Evolutionary conservation across 2,888 invertebrate genomes (phyloP).

Genomic region (Netelia virgata): DNA sequence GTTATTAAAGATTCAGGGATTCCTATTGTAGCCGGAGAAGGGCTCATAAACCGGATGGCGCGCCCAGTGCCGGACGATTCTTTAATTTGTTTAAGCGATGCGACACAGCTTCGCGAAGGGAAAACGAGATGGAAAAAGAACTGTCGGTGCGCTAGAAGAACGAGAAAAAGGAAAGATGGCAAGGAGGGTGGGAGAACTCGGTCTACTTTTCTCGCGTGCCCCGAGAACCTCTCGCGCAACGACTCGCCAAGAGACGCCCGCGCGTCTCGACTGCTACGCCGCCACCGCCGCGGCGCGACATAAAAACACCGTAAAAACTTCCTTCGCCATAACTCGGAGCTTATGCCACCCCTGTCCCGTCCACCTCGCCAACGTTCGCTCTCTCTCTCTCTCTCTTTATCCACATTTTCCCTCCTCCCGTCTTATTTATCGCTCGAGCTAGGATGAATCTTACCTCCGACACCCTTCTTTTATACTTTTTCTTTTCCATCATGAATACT

Average conservation of each 20-base stretch:
- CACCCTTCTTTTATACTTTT: conserved; percentile 34
- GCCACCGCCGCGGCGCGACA: conserved; percentile 73
- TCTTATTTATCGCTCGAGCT: conserved; percentile 57
- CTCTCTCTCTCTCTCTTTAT: conserved; percentile 40
- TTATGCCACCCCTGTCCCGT: conserved; percentile 68
- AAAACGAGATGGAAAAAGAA: conserved; percentile 24
- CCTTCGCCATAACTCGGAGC: conserved; percentile 79
- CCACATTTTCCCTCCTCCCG: conserved; percentile 31
- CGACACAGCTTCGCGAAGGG: conserved; percentile 62
- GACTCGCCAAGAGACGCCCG: conserved; percentile 60
- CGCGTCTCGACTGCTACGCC: conserved; percentile 63
- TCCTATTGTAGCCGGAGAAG: conserved; percentile 72
- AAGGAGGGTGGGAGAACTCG: conserved; percentile 56
- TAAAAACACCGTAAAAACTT: conserved; percentile 84
- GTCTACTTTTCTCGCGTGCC: conserved; percentile 62
- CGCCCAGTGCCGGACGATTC: conserved; percentile 78
- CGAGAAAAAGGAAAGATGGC: conserved; percentile 63
- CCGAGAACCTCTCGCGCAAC: conserved; percentile 60
- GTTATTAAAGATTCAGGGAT: conserved; percentile 79
- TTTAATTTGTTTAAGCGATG: conserved; percentile 84
- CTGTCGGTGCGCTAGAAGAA: conserved; percentile 26
- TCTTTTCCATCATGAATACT: conserved; percentile 31
- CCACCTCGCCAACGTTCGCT: conserved; percentile 36
- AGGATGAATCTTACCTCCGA: conserved; percentile 50
- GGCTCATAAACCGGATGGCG: conserved; percentile 76